These are phyloP conservation scores for Mystacides longicornis DNA, from an alignment of 2,888 invertebrate genomes.

Conservation along the genomic window DNA sequence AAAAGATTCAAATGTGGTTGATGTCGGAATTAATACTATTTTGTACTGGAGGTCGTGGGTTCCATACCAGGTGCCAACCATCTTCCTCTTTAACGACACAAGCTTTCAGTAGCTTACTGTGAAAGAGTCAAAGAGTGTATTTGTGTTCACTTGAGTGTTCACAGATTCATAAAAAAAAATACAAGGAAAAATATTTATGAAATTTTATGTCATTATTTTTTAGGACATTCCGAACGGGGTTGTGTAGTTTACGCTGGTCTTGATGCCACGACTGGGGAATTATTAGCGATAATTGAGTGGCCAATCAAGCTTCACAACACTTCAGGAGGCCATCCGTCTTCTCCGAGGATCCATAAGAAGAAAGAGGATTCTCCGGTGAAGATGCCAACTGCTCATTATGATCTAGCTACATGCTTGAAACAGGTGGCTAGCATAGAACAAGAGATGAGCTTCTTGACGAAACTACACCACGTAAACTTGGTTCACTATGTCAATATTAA, in stretches of 20 bases:
- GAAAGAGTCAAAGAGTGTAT: too few relatives aligned
- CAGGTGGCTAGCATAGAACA: constrained; percentile 66
- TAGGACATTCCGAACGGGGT: constrained; percentile 67
- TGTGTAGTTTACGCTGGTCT: constrained; percentile 69
- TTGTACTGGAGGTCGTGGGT: too few relatives aligned
- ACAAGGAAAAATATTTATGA: not conserved
- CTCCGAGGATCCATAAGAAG: constrained; percentile 16
- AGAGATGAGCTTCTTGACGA: constrained; percentile 64
- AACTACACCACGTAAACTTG: constrained; percentile 63
- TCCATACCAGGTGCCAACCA: too few relatives aligned
- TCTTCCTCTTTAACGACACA: too few relatives aligned
- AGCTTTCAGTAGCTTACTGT: too few relatives aligned
- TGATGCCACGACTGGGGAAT: constrained; percentile 64
- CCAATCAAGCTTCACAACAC: constrained; percentile 42
- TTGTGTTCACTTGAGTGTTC: too few relatives aligned
- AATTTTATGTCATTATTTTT: constrained; percentile 18
- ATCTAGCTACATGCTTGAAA: constrained; percentile 41
- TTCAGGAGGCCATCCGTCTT: constrained; percentile 32
- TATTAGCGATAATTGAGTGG: constrained; percentile 74
- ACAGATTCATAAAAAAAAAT: too few relatives aligned
- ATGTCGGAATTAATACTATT: too few relatives aligned
- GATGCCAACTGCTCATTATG: constrained; percentile 16
- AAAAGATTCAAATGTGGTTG: too few relatives aligned
- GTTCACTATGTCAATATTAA: constrained; percentile 71
- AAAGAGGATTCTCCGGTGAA: constrained; percentile 24